These are phyloP conservation scores for Turritopsis dohrnii DNA, from an alignment of 30 jellyfish, hydroid and myxozoan genomes.

Conservation along the genomic window DNA sequence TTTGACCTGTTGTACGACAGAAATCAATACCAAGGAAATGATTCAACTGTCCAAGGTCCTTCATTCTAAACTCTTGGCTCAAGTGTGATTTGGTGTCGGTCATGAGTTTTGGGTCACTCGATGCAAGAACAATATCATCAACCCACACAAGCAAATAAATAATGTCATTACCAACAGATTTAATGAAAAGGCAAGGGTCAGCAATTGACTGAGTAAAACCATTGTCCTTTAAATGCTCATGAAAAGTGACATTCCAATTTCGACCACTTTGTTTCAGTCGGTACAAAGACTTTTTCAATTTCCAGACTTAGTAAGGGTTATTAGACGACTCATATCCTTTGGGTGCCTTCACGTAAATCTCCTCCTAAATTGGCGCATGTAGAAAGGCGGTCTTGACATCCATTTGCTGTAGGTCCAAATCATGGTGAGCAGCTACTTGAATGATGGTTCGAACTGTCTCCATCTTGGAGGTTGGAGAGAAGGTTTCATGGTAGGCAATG, in stretches of 20 bases:
- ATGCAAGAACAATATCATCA: conserved; percentile 45
- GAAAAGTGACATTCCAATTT: conserved; percentile 34
- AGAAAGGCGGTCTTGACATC: conserved; percentile 22
- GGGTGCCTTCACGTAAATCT: conserved; percentile 34
- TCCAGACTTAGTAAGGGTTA: neutral
- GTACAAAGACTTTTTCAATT: conserved; percentile 10
- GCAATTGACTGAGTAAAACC: conserved; percentile 32
- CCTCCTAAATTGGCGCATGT: conserved; percentile 46
- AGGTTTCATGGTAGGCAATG: conserved; percentile 31
- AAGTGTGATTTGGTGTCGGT: neutral
- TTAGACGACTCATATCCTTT: conserved; percentile 33
- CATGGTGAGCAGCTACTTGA: conserved; percentile 35
- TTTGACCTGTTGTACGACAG: neutral
- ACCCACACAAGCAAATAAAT: conserved; percentile 20
- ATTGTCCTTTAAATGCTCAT: neutral
- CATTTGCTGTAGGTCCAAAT: conserved; percentile 26
- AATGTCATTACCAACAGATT: neutral
- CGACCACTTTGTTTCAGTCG: conserved; percentile 45
- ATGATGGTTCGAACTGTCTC: conserved; percentile 21
- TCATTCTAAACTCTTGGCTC: conserved; percentile 24
- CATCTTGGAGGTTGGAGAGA: conserved; percentile 42
- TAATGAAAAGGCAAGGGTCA: conserved; percentile 34
- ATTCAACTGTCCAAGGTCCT: conserved; percentile 31
- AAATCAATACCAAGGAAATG: conserved; percentile 36
- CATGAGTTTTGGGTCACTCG: conserved; percentile 6